Conservation (phyloP, 2,113 vertebrate genomes). For the Vulpes ferrilata region DNA sequence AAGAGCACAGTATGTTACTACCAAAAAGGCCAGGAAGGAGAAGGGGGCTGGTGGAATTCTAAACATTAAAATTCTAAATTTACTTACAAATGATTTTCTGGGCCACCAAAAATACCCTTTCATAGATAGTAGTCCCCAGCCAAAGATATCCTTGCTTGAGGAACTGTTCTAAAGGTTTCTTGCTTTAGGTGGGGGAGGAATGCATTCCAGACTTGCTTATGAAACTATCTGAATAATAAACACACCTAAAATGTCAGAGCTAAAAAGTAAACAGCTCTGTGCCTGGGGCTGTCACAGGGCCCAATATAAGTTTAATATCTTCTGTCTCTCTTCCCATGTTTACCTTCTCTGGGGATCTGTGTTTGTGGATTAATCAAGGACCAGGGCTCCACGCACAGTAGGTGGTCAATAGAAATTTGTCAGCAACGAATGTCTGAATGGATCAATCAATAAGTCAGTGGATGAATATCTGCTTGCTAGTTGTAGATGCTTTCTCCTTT, state of each 20-base stretch:
- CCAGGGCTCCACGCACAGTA: background rate
- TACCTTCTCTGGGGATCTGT: conserved; percentile 1
- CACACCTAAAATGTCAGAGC: conserved; percentile 48
- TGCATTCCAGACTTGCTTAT: conserved; percentile 19
- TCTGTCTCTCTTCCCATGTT: background rate
- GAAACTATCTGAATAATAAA: conserved; percentile 55
- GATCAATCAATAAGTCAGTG: background rate
- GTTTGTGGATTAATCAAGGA: background rate
- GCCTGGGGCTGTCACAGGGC: background rate
- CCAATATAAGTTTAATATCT: conserved; percentile 27
- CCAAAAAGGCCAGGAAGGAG: background rate
- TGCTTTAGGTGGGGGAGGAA: background rate
- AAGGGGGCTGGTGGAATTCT: background rate
- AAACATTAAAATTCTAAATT: too few species aligned
- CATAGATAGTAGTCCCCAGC: background rate
- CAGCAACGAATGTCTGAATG: background rate
- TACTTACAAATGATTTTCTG: background rate
- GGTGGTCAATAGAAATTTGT: background rate
- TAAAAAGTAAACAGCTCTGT: conserved; percentile 35
- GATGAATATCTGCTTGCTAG: background rate
- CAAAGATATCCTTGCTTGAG: background rate
- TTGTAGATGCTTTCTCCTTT: background rate
- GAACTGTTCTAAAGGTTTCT: background rate
- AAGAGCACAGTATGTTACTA: background rate
- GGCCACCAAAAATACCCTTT: background rate